Evolutionary conservation across 2,113 vertebrate genomes (phyloP).

Genomic region (Petroica traversi): DNA sequence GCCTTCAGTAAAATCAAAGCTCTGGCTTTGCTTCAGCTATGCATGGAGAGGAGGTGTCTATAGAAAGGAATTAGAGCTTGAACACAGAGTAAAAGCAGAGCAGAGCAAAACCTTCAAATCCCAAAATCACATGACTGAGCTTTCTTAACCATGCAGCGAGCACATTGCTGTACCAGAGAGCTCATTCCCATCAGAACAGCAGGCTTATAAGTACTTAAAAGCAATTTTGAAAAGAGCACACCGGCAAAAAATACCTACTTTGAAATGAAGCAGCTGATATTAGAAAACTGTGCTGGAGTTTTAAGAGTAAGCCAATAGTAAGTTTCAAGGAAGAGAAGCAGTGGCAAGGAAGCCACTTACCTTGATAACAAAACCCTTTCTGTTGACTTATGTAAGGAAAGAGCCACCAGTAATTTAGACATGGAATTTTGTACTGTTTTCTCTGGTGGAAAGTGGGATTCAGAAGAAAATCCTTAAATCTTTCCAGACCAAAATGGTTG

Average conservation of each 20-base stretch:
- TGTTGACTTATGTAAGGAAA: neutral
- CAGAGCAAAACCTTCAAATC: neutral
- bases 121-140: conserved; percentile 31
- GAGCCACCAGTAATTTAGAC: neutral
- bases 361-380: neutral
- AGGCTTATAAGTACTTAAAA: neutral
- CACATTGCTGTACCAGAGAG: neutral
- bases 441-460: neutral
- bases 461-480: neutral
- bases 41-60: neutral
- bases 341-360: neutral
- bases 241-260: neutral
- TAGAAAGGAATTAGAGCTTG: conserved; percentile 30
- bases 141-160: neutral
- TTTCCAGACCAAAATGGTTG: neutral
- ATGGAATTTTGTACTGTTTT: neutral
- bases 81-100: neutral
- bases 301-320: neutral
- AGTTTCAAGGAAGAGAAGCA: neutral
- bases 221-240: neutral
- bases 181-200: neutral
- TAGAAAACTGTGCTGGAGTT: neutral
- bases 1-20: neutral
- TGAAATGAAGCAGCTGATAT: neutral
- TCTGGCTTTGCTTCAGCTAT: neutral